Conservation (phyloP, 2,113 vertebrate genomes). For the Epinephelus lanceolatus region DNA sequence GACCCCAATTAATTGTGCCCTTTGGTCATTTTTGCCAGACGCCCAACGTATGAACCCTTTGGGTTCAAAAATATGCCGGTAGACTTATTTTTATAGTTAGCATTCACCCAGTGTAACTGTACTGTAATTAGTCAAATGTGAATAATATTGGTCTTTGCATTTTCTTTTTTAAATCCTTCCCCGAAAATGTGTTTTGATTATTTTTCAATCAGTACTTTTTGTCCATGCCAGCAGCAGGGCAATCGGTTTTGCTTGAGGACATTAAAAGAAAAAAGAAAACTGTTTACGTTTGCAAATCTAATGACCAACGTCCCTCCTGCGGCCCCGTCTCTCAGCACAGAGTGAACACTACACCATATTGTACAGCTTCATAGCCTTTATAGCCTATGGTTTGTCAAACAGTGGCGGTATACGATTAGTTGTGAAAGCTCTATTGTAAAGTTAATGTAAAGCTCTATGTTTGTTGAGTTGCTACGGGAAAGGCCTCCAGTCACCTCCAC, state of each 20-base stretch:
- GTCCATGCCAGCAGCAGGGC: conserved; percentile 58
- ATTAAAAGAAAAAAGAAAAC: conserved; percentile 43
- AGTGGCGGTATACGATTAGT: conserved; percentile 70
- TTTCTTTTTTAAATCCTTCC: conserved; percentile 66
- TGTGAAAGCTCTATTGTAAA: conserved; percentile 82
- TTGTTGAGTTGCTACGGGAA: conserved; percentile 77
- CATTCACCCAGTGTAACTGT: conserved; percentile 79
- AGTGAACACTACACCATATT: conserved; percentile 64
- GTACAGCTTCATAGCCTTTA: conserved; percentile 74
- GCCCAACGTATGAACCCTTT: conserved; percentile 72
- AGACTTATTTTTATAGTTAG: conserved; percentile 83
- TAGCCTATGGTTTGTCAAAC: conserved; percentile 70
- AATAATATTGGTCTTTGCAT: conserved; percentile 81
- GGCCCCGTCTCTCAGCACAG: conserved; percentile 47
- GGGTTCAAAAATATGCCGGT: conserved; percentile 68
- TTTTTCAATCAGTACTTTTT: conserved; percentile 74
- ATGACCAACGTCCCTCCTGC: conserved; percentile 35
- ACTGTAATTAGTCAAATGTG: conserved; percentile 84
- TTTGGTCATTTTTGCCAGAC: conserved; percentile 79
- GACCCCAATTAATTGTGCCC: conserved; percentile 79
- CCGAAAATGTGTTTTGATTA: conserved; percentile 71
- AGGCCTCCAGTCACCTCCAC: conserved; percentile 59
- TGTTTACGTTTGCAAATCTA: conserved; percentile 45
- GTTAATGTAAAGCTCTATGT: conserved; percentile 81
- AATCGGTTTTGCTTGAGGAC: conserved; percentile 61